A percentile compares a stretch with the other conserved stretches of the same genome.
Evolutionary conservation across 2,113 vertebrate genomes (phyloP).

Genomic region (Cyanoramphus novaezelandiae): DNA sequence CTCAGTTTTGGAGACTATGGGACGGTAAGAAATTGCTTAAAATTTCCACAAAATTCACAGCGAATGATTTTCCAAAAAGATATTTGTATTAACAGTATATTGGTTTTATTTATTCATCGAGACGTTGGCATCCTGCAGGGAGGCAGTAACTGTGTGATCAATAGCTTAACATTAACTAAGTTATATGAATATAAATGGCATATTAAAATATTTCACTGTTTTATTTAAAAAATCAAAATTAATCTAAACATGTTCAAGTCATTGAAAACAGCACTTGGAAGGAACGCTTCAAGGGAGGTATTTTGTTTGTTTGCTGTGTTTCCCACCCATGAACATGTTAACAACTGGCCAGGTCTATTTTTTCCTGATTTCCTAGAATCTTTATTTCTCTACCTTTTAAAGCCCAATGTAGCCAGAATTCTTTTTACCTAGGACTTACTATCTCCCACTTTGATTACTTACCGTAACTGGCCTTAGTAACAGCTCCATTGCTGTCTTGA

Average conservation of each 20-base stretch:
- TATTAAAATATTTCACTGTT: background rate
- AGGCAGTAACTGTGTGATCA: background rate
- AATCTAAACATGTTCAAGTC: background rate
- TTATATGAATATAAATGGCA: background rate
- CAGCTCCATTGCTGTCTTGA: background rate
- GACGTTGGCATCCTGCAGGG: background rate
- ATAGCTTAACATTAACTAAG: background rate
- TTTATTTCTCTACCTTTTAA: background rate
- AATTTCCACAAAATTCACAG: background rate
- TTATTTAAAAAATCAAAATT: background rate
- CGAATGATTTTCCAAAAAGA: background rate
- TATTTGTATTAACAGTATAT: background rate
- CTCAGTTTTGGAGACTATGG: conserved; percentile 96
- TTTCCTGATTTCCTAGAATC: background rate
- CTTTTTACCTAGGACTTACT: fast-evolving
- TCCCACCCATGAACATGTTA: background rate
- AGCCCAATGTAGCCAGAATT: background rate
- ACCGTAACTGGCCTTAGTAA: background rate
- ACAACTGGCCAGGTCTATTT: background rate
- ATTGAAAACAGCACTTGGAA: background rate
- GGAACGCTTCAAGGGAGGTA: background rate
- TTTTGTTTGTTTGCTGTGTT: background rate
- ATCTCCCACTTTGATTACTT: background rate
- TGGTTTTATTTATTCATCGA: background rate
- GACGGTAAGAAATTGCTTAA: conserved; percentile 80